Conservation (phyloP, 2,113 vertebrate species). For the Rutilus rutilus region DNA sequence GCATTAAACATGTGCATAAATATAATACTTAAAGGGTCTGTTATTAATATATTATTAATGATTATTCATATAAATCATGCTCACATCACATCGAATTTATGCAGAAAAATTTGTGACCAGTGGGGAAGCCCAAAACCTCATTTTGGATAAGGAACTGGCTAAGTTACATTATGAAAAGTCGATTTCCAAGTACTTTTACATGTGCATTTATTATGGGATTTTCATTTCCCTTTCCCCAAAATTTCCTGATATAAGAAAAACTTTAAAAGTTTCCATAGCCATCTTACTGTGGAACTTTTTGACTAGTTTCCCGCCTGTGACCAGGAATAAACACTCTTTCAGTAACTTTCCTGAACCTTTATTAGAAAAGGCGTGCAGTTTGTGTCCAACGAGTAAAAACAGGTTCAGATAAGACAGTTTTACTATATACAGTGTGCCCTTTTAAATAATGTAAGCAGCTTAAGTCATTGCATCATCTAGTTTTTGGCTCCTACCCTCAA, state of each 20-base stretch:
- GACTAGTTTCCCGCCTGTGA: not conserved
- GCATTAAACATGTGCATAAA: not conserved
- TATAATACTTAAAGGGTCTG: not conserved
- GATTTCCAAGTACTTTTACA: not conserved
- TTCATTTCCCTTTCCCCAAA: not conserved
- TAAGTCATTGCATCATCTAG: conserved; percentile 2
- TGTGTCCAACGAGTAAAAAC: not conserved
- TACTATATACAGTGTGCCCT: not conserved
- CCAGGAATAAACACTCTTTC: not conserved
- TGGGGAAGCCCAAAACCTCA: not conserved
- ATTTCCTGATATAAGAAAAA: not conserved
- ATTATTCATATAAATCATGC: not conserved
- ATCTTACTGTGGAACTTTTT: not conserved
- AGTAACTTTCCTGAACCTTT: not conserved
- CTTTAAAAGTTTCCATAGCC: not conserved
- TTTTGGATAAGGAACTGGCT: not conserved
- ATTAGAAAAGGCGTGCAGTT: not conserved
- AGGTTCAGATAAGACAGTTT: not conserved
- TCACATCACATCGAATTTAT: not conserved
- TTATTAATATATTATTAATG: not conserved
- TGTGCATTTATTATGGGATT: not conserved
- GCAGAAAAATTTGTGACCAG: not conserved
- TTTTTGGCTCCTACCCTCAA: not conserved
- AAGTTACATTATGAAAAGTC: not conserved
- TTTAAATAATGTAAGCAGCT: not conserved